Conservation (phyloP, 2,888 invertebrate genomes). For the Pseudolycoriella hygida region DNA sequence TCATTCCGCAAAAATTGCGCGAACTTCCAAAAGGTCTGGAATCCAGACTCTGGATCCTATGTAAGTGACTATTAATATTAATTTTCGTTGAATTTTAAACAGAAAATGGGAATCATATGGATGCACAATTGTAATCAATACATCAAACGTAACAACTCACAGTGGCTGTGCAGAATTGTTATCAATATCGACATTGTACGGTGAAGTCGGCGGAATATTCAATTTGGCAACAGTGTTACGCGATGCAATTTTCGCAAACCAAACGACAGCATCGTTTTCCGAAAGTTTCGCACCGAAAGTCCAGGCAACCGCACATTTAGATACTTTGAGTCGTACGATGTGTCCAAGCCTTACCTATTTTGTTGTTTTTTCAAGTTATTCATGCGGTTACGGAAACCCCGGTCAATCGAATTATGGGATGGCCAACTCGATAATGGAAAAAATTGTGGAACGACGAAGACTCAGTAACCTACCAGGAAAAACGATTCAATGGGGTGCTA, state of each 20-base stretch:
- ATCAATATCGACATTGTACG: constrained; percentile 39
- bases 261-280: constrained; percentile 47
- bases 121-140: constrained; percentile 46
- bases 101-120: constrained; percentile 57
- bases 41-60: neutral
- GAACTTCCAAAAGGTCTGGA: too few species aligned
- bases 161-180: constrained; percentile 52
- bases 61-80: neutral
- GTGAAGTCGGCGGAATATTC: constrained; percentile 67
- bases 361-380: constrained; percentile 81
- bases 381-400: constrained; percentile 79
- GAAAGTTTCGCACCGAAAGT: constrained; percentile 62
- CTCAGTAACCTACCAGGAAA: constrained; percentile 54
- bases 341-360: constrained; percentile 49
- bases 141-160: constrained; percentile 48
- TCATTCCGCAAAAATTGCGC: too few species aligned
- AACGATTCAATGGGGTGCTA: constrained; percentile 85
- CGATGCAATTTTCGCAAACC: constrained; percentile 62
- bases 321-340: constrained; percentile 39
- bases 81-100: constrained; percentile 5
- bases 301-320: constrained; percentile 56
- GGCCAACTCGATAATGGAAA: constrained; percentile 80
- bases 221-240: constrained; percentile 70
- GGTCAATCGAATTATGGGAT: constrained; percentile 85
- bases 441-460: constrained; percentile 59